Evolutionary conservation across 1,140 invertebrate species (phyloP).

Genomic region (Trichomalopsis sarcophagae): DNA sequence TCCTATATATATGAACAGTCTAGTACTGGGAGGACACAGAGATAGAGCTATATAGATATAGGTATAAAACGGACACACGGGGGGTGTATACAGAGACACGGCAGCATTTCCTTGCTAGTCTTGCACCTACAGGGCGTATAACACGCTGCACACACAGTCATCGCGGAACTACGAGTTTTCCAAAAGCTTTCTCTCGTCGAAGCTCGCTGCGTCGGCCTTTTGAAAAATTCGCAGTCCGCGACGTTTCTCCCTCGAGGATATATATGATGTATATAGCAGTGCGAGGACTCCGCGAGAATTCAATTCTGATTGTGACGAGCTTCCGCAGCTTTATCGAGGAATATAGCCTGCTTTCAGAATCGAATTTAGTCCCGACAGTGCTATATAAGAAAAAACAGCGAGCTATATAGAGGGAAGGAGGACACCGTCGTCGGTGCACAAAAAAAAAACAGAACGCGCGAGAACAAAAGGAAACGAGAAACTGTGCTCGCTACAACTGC

Average conservation of each 20-base stretch:
- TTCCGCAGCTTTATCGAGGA: not conserved
- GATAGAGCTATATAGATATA: no score
- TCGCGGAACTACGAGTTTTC: not conserved
- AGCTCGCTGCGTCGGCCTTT: not conserved
- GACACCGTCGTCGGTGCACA: not conserved
- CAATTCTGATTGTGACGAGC: not conserved
- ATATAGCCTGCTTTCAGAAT: not conserved
- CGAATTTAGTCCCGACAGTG: not conserved
- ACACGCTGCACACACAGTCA: not conserved
- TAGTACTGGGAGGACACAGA: no score
- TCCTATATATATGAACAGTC: no score
- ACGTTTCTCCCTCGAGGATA: not conserved
- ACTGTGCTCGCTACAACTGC: slow-evolving; percentile 24
- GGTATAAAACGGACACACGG: no score
- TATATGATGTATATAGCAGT: not conserved
- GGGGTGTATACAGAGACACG: no score
- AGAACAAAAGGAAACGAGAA: slow-evolving; percentile 3
- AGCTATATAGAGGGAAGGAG: not conserved
- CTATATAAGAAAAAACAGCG: not conserved
- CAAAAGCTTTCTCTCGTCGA: not conserved
- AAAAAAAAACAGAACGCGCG: not conserved
- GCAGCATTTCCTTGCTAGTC: no score
- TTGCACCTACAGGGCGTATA: no score
- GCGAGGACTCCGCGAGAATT: not conserved
- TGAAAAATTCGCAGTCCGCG: not conserved